Evolutionary conservation across 2,888 invertebrate species (phyloP).

Genomic region (Anoplius nigerrimus): DNA sequence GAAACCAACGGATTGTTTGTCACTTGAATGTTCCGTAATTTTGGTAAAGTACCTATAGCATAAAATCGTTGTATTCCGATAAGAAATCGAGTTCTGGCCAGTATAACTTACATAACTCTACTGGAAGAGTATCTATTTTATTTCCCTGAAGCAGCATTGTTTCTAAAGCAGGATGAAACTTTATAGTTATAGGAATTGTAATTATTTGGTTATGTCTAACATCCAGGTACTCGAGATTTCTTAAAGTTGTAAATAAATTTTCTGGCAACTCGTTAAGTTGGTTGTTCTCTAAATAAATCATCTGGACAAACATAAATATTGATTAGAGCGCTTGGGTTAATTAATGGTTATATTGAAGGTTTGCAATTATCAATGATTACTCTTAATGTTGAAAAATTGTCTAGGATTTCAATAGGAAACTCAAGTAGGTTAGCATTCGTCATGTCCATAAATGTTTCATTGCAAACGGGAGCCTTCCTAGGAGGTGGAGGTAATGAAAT

Average conservation of each 20-base stretch:
- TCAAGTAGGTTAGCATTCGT: slow-evolving; percentile 43
- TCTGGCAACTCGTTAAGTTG: slow-evolving; percentile 77
- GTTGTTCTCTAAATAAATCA: slow-evolving; percentile 79
- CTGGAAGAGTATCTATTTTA: slow-evolving; percentile 78
- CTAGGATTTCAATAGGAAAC: slow-evolving; percentile 54
- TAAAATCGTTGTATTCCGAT: neutral
- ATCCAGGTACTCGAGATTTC: slow-evolving; percentile 81
- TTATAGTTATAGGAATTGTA: slow-evolving; percentile 78
- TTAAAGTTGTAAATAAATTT: slow-evolving; percentile 78
- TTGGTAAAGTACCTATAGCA: slow-evolving; percentile 76
- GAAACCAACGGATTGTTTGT: slow-evolving; percentile 80
- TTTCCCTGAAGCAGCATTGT: slow-evolving; percentile 82
- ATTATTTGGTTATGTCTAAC: slow-evolving; percentile 79
- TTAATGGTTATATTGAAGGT: neutral
- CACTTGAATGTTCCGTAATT: slow-evolving; percentile 80
- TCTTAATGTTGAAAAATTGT: slow-evolving; percentile 48
- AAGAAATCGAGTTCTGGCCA: neutral
- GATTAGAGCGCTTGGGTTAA: neutral
- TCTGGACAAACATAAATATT: slow-evolving; percentile 57
- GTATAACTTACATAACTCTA: slow-evolving; percentile 77
- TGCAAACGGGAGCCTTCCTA: slow-evolving; percentile 48
- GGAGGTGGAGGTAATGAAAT: slow-evolving; percentile 19
- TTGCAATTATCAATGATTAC: slow-evolving; percentile 36
- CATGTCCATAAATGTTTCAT: slow-evolving; percentile 56
- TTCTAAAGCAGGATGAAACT: slow-evolving; percentile 78